Evolutionary conservation across 1,140 invertebrate species (phyloP).

Genomic region (Pogonomyrmex californicus): DNA sequence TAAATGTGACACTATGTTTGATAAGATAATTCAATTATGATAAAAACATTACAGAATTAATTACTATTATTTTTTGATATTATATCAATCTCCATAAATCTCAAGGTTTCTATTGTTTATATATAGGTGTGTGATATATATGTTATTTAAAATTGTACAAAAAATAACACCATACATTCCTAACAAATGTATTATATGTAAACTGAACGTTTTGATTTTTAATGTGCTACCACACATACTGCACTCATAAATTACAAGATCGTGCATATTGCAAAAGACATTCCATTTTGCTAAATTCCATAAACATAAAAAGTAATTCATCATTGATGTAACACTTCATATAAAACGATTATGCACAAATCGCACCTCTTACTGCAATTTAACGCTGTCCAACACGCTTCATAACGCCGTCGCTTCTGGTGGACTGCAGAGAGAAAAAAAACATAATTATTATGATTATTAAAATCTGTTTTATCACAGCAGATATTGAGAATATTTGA

Average conservation of each 20-base stretch:
- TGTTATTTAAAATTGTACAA: slow-evolving; percentile 41
- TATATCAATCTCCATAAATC: slow-evolving; percentile 16
- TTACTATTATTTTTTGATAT: not conserved
- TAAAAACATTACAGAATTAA: not conserved
- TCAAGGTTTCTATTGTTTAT: slow-evolving; percentile 26
- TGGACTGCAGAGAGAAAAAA: slow-evolving; percentile 37
- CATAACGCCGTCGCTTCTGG: slow-evolving; percentile 56
- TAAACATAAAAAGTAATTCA: slow-evolving; percentile 63
- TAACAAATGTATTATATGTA: slow-evolving; percentile 49
- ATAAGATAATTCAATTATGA: not conserved
- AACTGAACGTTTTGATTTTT: slow-evolving; percentile 48
- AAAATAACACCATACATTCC: not conserved
- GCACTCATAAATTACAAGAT: slow-evolving; percentile 44
- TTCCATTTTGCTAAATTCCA: slow-evolving; percentile 9
- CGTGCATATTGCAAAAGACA: slow-evolving; percentile 38
- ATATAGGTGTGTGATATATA: slow-evolving; percentile 12
- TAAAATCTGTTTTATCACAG: slow-evolving; percentile 2
- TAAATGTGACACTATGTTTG: slow-evolving; percentile 30
- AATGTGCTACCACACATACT: slow-evolving; percentile 55
- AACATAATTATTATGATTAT: not conserved
- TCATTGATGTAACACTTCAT: slow-evolving; percentile 66
- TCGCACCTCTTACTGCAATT: slow-evolving; percentile 80
- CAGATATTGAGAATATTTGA: not conserved
- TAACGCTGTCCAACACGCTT: slow-evolving; percentile 74
- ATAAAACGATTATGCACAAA: slow-evolving; percentile 69